These are phyloP conservation scores for Trogon surrucura DNA, from an alignment of 2,113 vertebrate species.

Conservation along the genomic window DNA sequence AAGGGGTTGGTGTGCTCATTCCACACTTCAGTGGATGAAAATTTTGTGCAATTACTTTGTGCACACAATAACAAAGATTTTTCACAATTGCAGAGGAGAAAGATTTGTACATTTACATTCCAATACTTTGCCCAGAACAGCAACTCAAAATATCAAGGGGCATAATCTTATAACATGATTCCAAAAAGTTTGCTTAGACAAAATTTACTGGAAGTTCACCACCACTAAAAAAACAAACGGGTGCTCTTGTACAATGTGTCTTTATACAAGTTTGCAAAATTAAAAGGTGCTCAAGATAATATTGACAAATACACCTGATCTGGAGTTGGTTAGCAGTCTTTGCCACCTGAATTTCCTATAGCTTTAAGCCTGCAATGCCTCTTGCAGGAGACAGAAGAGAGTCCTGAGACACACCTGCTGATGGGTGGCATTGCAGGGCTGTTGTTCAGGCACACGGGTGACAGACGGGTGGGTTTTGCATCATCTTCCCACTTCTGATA, in stretches of 20 bases:
- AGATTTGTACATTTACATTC: background rate
- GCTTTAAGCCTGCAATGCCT: background rate
- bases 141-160: background rate
- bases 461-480: background rate
- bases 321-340: background rate
- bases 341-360: background rate
- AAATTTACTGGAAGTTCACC: background rate
- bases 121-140: background rate
- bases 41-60: background rate
- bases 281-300: background rate
- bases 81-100: background rate
- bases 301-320: background rate
- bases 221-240: background rate
- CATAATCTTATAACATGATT: background rate
- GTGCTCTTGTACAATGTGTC: too few species aligned
- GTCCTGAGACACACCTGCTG: background rate
- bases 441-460: background rate
- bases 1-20: background rate
- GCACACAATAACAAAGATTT: rapidly evolving
- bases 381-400: background rate
- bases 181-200: background rate
- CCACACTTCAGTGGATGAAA: background rate
- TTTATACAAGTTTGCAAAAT: background rate
- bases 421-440: background rate
- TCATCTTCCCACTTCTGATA: background rate